phyloP scores from a whole-genome alignment of 2,888 invertebrate species.

The Zygothrica quintamaculata region DNA sequence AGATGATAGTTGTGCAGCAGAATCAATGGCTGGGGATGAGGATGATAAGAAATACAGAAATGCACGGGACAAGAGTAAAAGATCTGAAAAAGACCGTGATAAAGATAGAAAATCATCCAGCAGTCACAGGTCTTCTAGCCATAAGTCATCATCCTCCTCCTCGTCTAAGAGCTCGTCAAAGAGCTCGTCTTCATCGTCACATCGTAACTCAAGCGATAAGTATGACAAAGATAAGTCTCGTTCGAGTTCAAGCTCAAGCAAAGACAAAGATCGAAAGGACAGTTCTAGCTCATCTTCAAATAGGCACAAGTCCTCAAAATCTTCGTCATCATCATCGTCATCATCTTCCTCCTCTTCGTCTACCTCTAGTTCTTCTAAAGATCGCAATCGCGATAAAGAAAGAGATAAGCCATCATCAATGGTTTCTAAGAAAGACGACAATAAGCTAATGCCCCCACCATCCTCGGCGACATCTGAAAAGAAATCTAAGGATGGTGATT shows the following conservation, averaged over 20 bases:
- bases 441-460: conserved; percentile 88
- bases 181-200: conserved; percentile 79
- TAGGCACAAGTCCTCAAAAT: conserved; percentile 75
- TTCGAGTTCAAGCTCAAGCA: conserved; percentile 80
- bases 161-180: conserved; percentile 84
- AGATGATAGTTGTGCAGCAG: conserved; percentile 77
- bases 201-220: conserved; percentile 83
- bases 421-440: conserved; percentile 83
- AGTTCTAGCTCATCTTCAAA: conserved; percentile 55
- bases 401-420: conserved; percentile 66
- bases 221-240: conserved; percentile 83
- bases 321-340: conserved; percentile 60
- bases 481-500: conserved; percentile 85
- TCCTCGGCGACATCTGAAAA: conserved; percentile 86
- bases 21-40: conserved; percentile 62
- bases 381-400: conserved; percentile 85
- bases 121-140: conserved; percentile 80
- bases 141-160: conserved; percentile 82
- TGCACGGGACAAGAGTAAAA: conserved; percentile 68
- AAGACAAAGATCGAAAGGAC: conserved; percentile 84
- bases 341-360: conserved; percentile 69
- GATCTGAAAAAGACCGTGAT: conserved; percentile 82
- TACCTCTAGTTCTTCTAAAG: conserved; percentile 84
- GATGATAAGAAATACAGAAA: conserved; percentile 70
- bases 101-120: conserved; percentile 79